Conservation (phyloP, 1,140 invertebrate genomes). For the Heliconius nattereri region DNA sequence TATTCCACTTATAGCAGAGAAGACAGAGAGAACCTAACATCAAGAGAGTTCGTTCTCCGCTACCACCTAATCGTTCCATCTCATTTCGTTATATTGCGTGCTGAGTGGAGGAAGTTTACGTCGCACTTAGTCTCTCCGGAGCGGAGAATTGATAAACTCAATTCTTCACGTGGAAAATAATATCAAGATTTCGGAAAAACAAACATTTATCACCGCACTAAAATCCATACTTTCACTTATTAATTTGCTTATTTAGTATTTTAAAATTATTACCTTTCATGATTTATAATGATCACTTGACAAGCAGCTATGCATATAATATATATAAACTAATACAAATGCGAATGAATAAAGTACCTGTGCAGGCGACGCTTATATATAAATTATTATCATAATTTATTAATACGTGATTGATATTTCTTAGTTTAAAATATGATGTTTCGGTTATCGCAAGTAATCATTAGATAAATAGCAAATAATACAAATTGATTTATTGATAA, state of each 20-base stretch:
- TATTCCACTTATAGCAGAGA: no score
- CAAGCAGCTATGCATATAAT: neutral
- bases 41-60: no score
- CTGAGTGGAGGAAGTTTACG: no score
- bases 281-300: neutral
- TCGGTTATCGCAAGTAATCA: neutral
- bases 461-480: constrained; percentile 1
- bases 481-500: neutral
- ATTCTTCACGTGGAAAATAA: no score
- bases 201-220: neutral
- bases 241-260: neutral
- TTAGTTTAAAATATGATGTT: neutral
- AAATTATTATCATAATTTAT: neutral
- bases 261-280: neutral
- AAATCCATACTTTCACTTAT: neutral
- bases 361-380: neutral
- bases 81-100: no score
- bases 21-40: no score
- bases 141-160: no score
- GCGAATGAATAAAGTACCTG: neutral
- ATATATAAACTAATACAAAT: neutral
- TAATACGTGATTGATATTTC: neutral
- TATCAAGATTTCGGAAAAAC: no score
- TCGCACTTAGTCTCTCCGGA: no score
- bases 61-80: no score